phyloP scores from a whole-genome alignment of 2,797 vertebrate species.

The Limosa lapponica region DNA sequence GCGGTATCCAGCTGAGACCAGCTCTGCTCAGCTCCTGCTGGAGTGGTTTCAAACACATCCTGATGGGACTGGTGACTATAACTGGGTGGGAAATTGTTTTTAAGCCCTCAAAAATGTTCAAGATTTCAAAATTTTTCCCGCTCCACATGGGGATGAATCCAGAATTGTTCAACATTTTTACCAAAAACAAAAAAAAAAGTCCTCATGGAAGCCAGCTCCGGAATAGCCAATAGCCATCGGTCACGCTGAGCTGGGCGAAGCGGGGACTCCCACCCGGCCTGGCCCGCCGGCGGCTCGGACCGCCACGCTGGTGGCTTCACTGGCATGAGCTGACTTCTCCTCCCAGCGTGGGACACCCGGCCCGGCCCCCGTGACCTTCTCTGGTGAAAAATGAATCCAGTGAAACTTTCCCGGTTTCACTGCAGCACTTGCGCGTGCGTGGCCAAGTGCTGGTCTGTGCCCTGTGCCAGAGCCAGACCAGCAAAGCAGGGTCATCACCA shows the following conservation, averaged over 20 bases:
- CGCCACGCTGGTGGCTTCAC: not conserved
- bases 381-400: not conserved
- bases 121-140: slow-evolving; percentile 73
- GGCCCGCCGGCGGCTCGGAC: not conserved
- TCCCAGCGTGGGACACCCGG: not conserved
- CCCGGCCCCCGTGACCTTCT: not conserved
- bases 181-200: not conserved
- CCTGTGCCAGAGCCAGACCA: rapidly evolving
- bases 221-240: slow-evolving; percentile 39
- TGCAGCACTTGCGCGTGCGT: rapidly evolving
- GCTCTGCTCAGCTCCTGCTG: slow-evolving; percentile 71
- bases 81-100: slow-evolving; percentile 72
- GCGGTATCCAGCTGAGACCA: slow-evolving; percentile 68
- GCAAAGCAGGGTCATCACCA: not conserved
- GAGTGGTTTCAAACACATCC: slow-evolving; percentile 65
- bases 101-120: slow-evolving; percentile 67
- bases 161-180: slow-evolving; percentile 64
- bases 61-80: slow-evolving; percentile 64
- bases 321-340: not conserved
- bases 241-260: not conserved
- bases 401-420: not conserved
- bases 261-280: not conserved
- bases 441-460: not conserved
- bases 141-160: slow-evolving; percentile 59
- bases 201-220: slow-evolving; percentile 39